Percentiles rank a stretch among this genome's conserved stretches.
Conservation (phyloP, 2,113 vertebrate genomes). For the Grammatotria lemairii region DNA sequence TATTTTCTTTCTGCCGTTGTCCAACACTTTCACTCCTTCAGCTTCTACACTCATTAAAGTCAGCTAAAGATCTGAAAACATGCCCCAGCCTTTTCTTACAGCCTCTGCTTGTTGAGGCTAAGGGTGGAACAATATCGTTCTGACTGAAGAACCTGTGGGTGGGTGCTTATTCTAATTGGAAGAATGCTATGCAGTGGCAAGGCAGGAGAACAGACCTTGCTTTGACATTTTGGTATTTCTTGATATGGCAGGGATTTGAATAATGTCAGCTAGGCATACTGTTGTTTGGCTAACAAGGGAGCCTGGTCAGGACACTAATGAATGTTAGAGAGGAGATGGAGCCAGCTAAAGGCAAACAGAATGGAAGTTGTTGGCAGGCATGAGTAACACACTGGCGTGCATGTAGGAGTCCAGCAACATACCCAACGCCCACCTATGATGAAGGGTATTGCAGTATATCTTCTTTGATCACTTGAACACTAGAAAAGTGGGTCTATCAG, state of each 20-base stretch:
- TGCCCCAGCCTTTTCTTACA: not conserved
- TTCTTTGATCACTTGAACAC: not conserved
- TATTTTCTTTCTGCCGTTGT: not conserved
- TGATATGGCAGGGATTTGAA: constrained; percentile 39
- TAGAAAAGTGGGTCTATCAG: not conserved
- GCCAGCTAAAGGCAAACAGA: constrained; percentile 29
- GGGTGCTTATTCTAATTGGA: constrained; percentile 56
- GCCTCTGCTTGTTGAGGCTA: not conserved
- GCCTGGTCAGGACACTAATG: constrained; percentile 42
- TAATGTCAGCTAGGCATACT: constrained; percentile 40
- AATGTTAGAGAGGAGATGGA: constrained; percentile 31
- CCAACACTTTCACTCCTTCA: not conserved
- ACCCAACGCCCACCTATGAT: not conserved
- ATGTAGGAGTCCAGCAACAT: not conserved
- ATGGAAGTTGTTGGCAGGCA: not conserved
- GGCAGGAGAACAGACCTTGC: constrained; percentile 4
- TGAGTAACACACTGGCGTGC: not conserved
- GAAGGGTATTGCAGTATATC: not conserved
- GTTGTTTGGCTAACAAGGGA: constrained; percentile 48
- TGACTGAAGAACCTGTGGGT: constrained; percentile 8
- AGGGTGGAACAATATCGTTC: not conserved
- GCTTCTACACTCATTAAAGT: constrained; percentile 14
- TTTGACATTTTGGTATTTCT: constrained; percentile 64
- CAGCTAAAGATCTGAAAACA: constrained; percentile 9
- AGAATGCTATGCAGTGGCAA: not conserved